Evolutionary conservation across 2,113 vertebrate genomes (phyloP), one percentile per base, ranked within the genome.

Genomic region (Microcebus tavaratra): DNA sequence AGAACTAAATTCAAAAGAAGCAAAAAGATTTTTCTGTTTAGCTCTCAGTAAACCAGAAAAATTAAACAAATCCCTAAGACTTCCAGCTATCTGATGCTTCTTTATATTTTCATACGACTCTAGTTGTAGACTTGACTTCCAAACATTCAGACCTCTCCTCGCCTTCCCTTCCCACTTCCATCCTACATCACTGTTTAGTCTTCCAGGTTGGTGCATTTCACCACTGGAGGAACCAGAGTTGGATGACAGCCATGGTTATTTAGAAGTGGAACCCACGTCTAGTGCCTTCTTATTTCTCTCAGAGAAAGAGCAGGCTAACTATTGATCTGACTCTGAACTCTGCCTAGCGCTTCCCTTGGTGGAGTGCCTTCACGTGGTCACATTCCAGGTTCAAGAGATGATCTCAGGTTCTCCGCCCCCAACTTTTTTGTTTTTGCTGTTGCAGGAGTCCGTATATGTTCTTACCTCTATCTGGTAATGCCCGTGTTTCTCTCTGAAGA

Each of bases 381-480:
- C 20, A 7, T 68, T 76, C 59, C 42, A 48, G 36, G n/a, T 45
- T 50, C n/a, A 39, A 27, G 39, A 53, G 15, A 11, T 15, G 12
- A 21, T 29, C 70, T 68, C 34, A 27, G 21, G 18, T 23, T 93
- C 14, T 45, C 8, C 31, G 9, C 70, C 48, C 50, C 5, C 23
- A 7, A 0, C 34, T 0, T 59, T 70, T n/a, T 6, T 15, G n/a
- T 14, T 31, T n/a, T 48, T 45, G 23, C 20, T n/a, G 17, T 36
- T 79, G 31, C 14, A 7, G 6, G 6, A 18, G 67, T 50, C 15
- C 23, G 34, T 23, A 1, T 1, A 3, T 2, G 0, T 42, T 72
- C 97, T 96, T 89, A 97, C 98, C 98, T 98, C 9, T 17, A 97
- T 89, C 1, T 5, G 13, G 73, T 96, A 97, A 34, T 68, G 78